Base-by-base conservation (phyloP, 2,797 vertebrate genomes). In the Malurus splendens region DNA sequence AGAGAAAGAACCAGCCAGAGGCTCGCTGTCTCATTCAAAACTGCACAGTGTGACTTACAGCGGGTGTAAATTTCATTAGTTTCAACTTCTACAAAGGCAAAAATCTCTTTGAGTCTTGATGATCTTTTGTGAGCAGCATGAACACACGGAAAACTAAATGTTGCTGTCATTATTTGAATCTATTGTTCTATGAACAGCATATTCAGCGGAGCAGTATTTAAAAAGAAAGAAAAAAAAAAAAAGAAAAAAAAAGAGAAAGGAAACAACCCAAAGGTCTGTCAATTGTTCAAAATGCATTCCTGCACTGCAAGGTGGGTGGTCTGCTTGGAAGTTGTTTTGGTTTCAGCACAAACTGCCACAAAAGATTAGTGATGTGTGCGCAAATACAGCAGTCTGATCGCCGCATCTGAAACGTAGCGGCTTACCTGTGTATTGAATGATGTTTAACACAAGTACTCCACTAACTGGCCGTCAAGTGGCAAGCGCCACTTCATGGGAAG, bases 301-400 rank as follows among this genome's bases (percentile, higher is more conserved):
- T 93, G 94, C 67, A 20, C 90, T 41, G 87, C 96, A 82, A 89
- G 84, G 93, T 97, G 97, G 97, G 97, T 97, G 97, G 97, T 97
- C 97, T 88, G 57, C 59, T 67, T 60, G 85, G 77, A 90, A 92
- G 77, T 82, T 80, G 74, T 91, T 91, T 60, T 10, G 74, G 90
- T 96, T 96, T 95, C 84, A 84, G 87, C 91, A 78, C 45, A 81
- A 80, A 88, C 76, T 39, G 14, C 82, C 92, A 96, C 96, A 95
- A 93, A 95, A 92, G 93, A 82, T 87, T 55, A 92, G 91, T 42
- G 59, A 84, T 42, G 28, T 76, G 89, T 77, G 67, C 75, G 76
- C 86, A 96, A 94, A 93, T 71, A 68, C 66, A 42, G 70, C 60
- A 27, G 86, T 56, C 60, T 38, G 64, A 68, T 48, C 78, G 24